phyloP scores from a whole-genome alignment of 2,113 vertebrate genomes.

The Lipophrys pholis region DNA sequence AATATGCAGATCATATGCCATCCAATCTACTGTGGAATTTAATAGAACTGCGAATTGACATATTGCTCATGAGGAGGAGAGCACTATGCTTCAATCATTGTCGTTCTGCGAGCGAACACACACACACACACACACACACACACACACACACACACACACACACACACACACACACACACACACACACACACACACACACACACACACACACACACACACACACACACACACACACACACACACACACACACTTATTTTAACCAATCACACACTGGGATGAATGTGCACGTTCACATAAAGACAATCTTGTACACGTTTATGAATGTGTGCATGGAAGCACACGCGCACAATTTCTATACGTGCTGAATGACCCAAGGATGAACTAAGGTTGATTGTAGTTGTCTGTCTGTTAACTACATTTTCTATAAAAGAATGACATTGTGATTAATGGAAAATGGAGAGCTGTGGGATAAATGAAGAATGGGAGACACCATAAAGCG shows the following conservation, averaged over 20 bases:
- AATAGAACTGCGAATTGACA: constrained; percentile 57
- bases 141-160: neutral
- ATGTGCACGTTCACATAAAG: too few relatives aligned
- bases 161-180: neutral
- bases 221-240: neutral
- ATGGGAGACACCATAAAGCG: constrained; percentile 6
- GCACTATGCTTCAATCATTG: constrained; percentile 29
- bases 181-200: neutral
- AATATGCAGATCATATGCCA: constrained; percentile 56
- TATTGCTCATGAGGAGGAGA: constrained; percentile 32
- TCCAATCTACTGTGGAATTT: constrained; percentile 41
- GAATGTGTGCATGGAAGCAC: too few relatives aligned
- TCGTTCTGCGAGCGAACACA: constrained; percentile 2
- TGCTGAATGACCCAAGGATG: constrained; percentile 60
- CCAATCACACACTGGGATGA: too few relatives aligned
- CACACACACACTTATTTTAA: neutral
- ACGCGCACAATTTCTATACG: constrained; percentile 7
- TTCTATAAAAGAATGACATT: constrained; percentile 59
- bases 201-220: constrained; percentile 2
- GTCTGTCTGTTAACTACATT: constrained; percentile 72
- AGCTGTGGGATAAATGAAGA: constrained; percentile 20
- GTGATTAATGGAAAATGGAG: constrained; percentile 60
- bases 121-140: neutral
- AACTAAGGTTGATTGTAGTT: constrained; percentile 74
- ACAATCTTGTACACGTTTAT: too few relatives aligned